These are phyloP conservation scores for Saturnia pavonia DNA, from an alignment of 2,888 invertebrate genomes.

Conservation along the genomic window DNA sequence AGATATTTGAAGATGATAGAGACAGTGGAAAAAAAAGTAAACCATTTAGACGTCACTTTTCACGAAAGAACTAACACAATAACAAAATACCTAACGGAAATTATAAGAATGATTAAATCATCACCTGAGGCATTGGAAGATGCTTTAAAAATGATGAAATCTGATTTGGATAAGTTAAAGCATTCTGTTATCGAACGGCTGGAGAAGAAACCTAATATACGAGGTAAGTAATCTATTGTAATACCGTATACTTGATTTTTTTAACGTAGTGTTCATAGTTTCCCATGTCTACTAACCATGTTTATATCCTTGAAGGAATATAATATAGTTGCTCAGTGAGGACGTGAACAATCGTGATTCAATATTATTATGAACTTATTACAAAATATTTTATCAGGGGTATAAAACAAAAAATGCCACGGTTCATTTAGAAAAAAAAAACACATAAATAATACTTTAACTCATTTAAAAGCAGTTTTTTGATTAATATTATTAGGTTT, in stretches of 20 bases:
- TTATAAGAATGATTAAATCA: slow-evolving; percentile 47
- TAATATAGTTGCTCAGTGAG: not conserved
- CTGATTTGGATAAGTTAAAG: slow-evolving; percentile 52
- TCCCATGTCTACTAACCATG: not conserved
- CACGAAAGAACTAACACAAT: slow-evolving; percentile 61
- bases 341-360: not conserved
- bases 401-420: too few species aligned
- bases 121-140: slow-evolving; percentile 42
- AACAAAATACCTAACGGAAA: slow-evolving; percentile 59
- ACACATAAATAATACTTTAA: too few species aligned
- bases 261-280: not conserved
- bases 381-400: not conserved
- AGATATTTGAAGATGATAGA: slow-evolving; percentile 65
- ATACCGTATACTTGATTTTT: not conserved
- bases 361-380: not conserved
- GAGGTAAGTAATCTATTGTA: slow-evolving; percentile 43
- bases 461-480: too few species aligned
- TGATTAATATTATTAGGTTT: too few species aligned
- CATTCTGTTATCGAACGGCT: slow-evolving; percentile 36
- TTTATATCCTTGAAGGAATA: not conserved
- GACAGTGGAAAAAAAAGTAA: slow-evolving; percentile 56
- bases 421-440: too few species aligned
- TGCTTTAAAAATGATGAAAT: slow-evolving; percentile 43
- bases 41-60: slow-evolving; percentile 55
- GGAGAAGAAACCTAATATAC: slow-evolving; percentile 39